Base-by-base conservation (phyloP, 2,113 vertebrate genomes). In the Zosterops hypoxanthus region DNA sequence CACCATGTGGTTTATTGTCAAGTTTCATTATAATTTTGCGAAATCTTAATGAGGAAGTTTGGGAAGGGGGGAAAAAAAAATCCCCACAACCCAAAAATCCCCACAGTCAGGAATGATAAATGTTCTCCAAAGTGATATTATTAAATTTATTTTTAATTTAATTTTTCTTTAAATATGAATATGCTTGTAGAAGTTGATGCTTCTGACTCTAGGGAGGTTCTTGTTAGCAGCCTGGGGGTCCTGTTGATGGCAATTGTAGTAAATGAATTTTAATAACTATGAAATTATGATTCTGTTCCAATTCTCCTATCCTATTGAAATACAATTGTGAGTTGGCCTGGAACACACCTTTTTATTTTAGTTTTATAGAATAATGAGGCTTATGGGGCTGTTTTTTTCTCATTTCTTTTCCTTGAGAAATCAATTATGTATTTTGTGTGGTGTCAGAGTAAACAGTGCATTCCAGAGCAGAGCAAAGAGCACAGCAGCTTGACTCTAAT, bases 31-130 rank as follows among this genome's bases (percentile, higher is more conserved):
- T 57, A 72, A 50, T 75, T 95, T 85, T 0, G 0, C 8, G 12
- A 92, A 96, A 93, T 93, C 92, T 94, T 94, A 94, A 93, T 97
- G 68, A 90, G 80, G 81, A 93, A 95, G 57, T 96, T 94, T 84
- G 57, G 61, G 59, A 90, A 28, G 60, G 41, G 2, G 5, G 2
- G 4, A 28, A 39, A 63, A 34, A 33, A 47, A 39, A n/a, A 1
- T 61, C 8, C 6, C 42, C 70, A 41, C 29, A 56, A 70, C 28
- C 22, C 34, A 42, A 12, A 86, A 78, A 70, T 86, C 4, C 34
- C 33, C 49, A n/a, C 29, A 20, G 56, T 73, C 6, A 1, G 42
- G 69, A 90, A 84, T 78, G 85, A 93, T 84, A 81, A 82, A 84
- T 94, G 72, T 90, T 92, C 92, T 96, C 94, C n/a, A 14, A 95